Evolutionary conservation across 2,113 vertebrate genomes (phyloP).

Genomic region (Serinus canaria): DNA sequence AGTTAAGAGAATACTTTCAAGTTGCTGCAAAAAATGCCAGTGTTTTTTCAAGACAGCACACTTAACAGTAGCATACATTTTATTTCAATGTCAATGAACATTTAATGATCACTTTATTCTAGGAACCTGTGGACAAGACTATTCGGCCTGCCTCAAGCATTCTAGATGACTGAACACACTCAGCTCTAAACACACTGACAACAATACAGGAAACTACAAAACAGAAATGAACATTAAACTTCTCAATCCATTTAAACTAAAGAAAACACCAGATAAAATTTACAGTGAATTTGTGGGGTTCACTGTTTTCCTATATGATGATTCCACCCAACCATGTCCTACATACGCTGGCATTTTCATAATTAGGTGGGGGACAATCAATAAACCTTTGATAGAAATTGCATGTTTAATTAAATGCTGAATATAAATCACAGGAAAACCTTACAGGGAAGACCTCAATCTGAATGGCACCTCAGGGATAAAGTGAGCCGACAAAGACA

Average conservation of each 20-base stretch:
- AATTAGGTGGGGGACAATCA: background rate
- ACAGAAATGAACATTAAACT: background rate
- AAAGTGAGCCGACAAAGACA: background rate
- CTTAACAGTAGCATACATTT: background rate
- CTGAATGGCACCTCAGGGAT: background rate
- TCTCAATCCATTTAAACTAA: background rate
- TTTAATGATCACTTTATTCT: background rate
- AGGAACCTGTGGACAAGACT: background rate
- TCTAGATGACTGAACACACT: background rate
- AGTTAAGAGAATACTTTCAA: background rate
- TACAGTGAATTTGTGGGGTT: background rate
- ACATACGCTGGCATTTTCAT: background rate
- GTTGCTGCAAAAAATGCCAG: background rate
- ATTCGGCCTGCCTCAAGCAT: background rate
- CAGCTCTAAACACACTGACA: background rate
- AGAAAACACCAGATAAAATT: background rate
- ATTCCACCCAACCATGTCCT: background rate
- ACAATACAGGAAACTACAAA: background rate
- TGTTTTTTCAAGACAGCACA: background rate
- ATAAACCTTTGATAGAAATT: background rate
- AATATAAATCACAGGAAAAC: background rate
- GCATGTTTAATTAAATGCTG: background rate
- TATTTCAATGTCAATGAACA: background rate
- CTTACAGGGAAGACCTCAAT: background rate
- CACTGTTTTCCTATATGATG: background rate